A percentile compares a stretch with the other conserved stretches of the same genome.
These are phyloP conservation scores for Chelonus insularis DNA, from an alignment of 1,140 invertebrate species.

Conservation along the genomic window DNA sequence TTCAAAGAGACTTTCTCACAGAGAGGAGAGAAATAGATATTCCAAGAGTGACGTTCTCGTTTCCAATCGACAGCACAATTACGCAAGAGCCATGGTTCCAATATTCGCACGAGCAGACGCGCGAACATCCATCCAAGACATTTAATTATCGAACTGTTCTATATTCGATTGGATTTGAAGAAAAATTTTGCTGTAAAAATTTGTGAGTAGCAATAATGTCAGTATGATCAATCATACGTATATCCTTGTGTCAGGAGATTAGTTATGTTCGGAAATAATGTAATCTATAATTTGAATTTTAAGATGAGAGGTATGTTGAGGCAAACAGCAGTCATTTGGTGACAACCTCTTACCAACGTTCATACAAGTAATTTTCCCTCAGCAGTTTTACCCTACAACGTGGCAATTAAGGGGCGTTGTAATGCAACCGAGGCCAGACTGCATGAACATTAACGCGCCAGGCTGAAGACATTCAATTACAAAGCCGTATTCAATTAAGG, in stretches of 20 bases:
- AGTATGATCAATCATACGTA: no score
- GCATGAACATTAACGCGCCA: conserved; percentile 20
- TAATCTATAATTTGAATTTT: no score
- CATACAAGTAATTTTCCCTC: neutral
- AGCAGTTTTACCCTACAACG: conserved; percentile 1
- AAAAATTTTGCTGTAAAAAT: neutral
- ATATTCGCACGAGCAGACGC: conserved; percentile 11
- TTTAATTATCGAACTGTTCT: conserved; percentile 3
- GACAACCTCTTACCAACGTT: neutral
- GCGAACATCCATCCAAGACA: conserved; percentile 4
- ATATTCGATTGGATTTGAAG: conserved; percentile 4
- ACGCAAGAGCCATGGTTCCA: conserved; percentile 10
- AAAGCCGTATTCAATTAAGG: conserved; percentile 22
- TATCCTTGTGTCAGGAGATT: no score
- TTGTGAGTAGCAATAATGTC: no score
- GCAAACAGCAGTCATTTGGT: conserved; percentile 6
- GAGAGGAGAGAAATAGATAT: neutral
- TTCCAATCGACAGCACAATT: conserved; percentile 9
- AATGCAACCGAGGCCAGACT: conserved; percentile 3
- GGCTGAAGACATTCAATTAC: conserved; percentile 24
- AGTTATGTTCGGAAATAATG: no score
- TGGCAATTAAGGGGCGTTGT: conserved; percentile 6
- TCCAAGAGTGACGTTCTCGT: neutral
- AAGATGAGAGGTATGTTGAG: no score
- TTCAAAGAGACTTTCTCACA: neutral